Evolutionary conservation across 2,888 invertebrate species (phyloP), one percentile per base, ranked within the genome.

Genomic region (Gerris lacustris): DNA sequence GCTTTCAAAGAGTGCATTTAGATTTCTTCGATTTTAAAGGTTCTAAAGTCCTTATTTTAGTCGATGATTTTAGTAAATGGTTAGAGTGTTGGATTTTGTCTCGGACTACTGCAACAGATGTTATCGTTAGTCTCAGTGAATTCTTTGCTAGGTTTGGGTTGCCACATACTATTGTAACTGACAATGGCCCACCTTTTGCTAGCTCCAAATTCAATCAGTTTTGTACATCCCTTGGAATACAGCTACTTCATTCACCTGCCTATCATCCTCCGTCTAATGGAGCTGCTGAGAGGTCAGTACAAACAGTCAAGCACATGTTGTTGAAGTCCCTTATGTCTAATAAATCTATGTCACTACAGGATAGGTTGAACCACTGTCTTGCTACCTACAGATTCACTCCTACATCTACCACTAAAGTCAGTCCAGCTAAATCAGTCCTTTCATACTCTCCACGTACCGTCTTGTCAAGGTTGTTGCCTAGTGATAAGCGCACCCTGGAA

Each of bases 211-310:
- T 76, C 45, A 15, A 7, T 6, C 64, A 70, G 9, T 76, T 74
- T 62, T 62, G 74, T 43, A 68, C 69, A 7, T 6, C 11, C 9
- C 74, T 73, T 45, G 70, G 73, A 6, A 64, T 75, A 7, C 67
- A 71, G 6, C 75, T 75, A 17, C 70, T 67, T n/a, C 72, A 69
- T 66, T 70, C 73, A 7, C 70, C 75, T 43, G 74, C 75, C 2
- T 75, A 74, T 44, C 75, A 75, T 67, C 74, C 75, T 17, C 68
- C 72, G 45, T 73, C 75, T 31, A 78, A 77, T 71, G 76, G 77
- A 5, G 75, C 74, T 69, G 76, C 76, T 5, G 77, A 78, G 73
- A 73, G 76, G 44, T 75, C 74, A 67, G 75, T 77, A 5, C 75
- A 76, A 73, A 76, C 74, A 17, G 68, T 76, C 66, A 77, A 77